phyloP scores from a whole-genome alignment of 2,113 vertebrate species.

The Tangachromis dhanisi region DNA sequence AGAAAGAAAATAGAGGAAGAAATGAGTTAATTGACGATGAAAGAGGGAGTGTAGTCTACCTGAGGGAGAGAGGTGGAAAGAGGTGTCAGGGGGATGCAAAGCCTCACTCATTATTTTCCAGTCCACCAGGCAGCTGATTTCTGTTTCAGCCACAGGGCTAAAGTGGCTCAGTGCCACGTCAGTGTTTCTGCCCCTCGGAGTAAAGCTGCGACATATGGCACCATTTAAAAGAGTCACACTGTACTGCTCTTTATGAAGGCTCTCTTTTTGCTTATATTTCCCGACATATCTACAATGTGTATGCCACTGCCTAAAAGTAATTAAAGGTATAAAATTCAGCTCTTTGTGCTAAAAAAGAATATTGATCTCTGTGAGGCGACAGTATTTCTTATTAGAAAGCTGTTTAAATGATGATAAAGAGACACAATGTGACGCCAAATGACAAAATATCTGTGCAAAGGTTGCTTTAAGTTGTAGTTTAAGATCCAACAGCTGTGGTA shows the following conservation, averaged over 20 bases:
- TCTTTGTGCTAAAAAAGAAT: neutral
- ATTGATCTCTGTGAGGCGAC: neutral
- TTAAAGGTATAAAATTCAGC: neutral
- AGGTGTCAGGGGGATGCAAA: slow-evolving; percentile 9
- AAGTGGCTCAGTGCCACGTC: neutral
- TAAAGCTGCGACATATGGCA: neutral
- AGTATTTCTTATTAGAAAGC: neutral
- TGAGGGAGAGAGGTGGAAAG: neutral
- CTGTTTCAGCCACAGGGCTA: slow-evolving; percentile 12
- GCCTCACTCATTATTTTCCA: slow-evolving; percentile 45
- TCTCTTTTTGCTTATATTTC: neutral
- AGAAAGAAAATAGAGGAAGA: neutral
- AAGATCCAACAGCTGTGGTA: neutral
- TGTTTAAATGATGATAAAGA: neutral
- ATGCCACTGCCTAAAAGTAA: neutral
- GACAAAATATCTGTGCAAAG: neutral
- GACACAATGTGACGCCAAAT: neutral
- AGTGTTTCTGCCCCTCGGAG: neutral
- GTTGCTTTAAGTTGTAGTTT: neutral
- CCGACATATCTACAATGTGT: neutral
- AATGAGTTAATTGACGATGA: neutral
- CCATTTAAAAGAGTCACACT: neutral
- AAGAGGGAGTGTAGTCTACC: neutral
- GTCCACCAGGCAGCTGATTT: slow-evolving; percentile 29
- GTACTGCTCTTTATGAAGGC: neutral